phyloP scores from a whole-genome alignment of 2,888 invertebrate genomes.

The Xylophagus ater region DNA sequence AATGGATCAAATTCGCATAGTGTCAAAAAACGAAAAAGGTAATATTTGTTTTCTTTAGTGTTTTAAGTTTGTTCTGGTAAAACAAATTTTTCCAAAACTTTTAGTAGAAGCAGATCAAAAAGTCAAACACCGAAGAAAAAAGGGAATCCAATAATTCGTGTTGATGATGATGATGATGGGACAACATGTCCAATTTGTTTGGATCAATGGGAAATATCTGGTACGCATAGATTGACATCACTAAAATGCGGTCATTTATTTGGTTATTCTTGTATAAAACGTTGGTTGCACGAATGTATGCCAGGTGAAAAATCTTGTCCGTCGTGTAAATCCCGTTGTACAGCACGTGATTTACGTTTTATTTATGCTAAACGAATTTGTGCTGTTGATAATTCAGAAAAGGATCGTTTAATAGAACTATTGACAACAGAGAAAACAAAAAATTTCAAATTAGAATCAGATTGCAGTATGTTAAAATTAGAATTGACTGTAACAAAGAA shows the following conservation, averaged over 20 bases:
- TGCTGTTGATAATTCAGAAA: constrained; percentile 67
- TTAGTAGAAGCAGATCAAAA: constrained; percentile 9
- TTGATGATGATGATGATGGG: constrained; percentile 51
- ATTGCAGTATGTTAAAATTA: constrained; percentile 45
- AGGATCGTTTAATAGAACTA: constrained; percentile 52
- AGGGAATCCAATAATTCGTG: constrained; percentile 8
- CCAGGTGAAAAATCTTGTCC: constrained; percentile 55
- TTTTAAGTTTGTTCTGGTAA: not conserved
- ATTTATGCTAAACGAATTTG: constrained; percentile 69
- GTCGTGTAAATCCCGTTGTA: constrained; percentile 71
- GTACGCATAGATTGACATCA: constrained; percentile 74
- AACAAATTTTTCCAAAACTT: not conserved
- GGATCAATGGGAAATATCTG: constrained; percentile 77
- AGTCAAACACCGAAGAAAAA: constrained; percentile 1
- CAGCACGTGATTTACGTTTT: constrained; percentile 55
- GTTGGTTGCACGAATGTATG: constrained; percentile 35
- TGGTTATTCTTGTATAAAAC: constrained; percentile 58
- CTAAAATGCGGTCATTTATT: constrained; percentile 89
- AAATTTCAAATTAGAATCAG: constrained; percentile 48
- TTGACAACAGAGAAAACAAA: constrained; percentile 48
- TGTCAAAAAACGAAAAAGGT: constrained; percentile 17
- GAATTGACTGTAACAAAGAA: constrained; percentile 36
- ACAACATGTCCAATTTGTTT: constrained; percentile 78
- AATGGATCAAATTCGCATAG: not conserved
- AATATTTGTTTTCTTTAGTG: not conserved